Conservation (phyloP, 2,113 vertebrate species). For the Cyphomyrus plagiostoma region DNA sequence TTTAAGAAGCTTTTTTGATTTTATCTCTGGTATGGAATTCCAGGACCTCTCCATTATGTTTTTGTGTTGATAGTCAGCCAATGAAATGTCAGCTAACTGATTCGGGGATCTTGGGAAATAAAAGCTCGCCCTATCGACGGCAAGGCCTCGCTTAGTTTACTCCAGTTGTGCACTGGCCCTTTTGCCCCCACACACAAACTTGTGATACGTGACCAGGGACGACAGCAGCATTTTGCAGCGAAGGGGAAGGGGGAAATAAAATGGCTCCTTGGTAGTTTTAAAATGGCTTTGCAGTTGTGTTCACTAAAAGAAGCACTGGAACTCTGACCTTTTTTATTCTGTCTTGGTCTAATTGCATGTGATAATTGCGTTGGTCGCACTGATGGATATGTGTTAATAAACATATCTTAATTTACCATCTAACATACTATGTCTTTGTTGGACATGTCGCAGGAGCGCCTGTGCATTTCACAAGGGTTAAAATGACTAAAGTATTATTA, state of each 20-base stretch:
- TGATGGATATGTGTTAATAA: slow-evolving; percentile 99
- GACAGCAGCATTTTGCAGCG: slow-evolving; percentile 22
- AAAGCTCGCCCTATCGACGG: slow-evolving; percentile 40
- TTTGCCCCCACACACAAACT: background rate
- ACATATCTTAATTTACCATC: slow-evolving; percentile 95
- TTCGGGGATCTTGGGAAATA: slow-evolving; percentile 46
- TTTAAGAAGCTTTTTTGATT: slow-evolving; percentile 45
- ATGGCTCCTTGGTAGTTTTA: slow-evolving; percentile 87
- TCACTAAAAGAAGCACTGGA: slow-evolving; percentile 97
- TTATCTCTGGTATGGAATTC: slow-evolving; percentile 44
- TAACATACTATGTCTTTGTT: slow-evolving; percentile 68
- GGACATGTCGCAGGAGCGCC: slow-evolving; percentile 65
- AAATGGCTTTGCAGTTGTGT: slow-evolving; percentile 82
- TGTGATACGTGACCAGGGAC: background rate
- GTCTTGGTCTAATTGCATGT: slow-evolving; percentile 90
- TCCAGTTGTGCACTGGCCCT: slow-evolving; percentile 16
- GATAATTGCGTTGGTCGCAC: slow-evolving; percentile 91
- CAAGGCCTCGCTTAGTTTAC: slow-evolving; percentile 36
- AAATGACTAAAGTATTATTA: background rate
- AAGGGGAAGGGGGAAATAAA: slow-evolving; percentile 42
- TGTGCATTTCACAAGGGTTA: slow-evolving; percentile 4
- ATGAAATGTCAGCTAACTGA: slow-evolving; percentile 61
- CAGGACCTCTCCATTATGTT: slow-evolving; percentile 60
- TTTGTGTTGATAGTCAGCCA: slow-evolving; percentile 66
- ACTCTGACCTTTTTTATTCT: slow-evolving; percentile 71